A percentile compares a stretch with the other conserved stretches of the same genome.
Evolutionary conservation across 2,113 vertebrate species (phyloP).

Genomic region (Melanerpes aurifrons): DNA sequence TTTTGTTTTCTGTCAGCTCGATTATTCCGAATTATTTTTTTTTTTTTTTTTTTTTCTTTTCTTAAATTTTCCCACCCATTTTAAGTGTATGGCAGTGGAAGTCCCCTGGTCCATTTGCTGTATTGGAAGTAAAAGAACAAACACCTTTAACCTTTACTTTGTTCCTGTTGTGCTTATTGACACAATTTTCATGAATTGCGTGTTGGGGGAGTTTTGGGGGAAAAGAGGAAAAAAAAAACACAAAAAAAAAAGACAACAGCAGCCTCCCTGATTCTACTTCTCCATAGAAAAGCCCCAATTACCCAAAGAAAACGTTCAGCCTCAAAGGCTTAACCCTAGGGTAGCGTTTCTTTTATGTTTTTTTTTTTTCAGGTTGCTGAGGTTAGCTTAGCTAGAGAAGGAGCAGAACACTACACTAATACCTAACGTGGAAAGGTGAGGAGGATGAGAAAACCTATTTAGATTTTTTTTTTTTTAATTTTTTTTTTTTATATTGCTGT

Average conservation of each 20-base stretch:
- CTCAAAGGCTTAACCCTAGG: neutral
- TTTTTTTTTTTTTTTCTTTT: neutral
- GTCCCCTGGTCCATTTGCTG: neutral
- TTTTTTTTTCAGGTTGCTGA: neutral
- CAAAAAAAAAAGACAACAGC: neutral
- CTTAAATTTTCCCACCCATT: neutral
- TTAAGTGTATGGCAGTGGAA: neutral
- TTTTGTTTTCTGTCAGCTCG: neutral
- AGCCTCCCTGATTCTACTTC: neutral
- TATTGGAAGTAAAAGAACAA: neutral
- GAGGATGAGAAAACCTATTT: neutral
- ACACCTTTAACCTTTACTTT: neutral
- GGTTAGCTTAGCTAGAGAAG: neutral
- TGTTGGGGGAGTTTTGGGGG: fast-evolving
- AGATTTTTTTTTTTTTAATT: neutral
- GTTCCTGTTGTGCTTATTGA: neutral
- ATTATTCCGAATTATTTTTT: neutral
- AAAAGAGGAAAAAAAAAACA: neutral
- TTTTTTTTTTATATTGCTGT: neutral
- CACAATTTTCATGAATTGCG: neutral
- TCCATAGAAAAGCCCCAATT: neutral
- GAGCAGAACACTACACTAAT: neutral
- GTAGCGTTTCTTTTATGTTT: neutral
- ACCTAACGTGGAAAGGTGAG: neutral
- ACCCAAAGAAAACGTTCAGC: neutral